phyloP scores from a whole-genome alignment of 2,797 vertebrate genomes.

The Poliocrania exsul region DNA sequence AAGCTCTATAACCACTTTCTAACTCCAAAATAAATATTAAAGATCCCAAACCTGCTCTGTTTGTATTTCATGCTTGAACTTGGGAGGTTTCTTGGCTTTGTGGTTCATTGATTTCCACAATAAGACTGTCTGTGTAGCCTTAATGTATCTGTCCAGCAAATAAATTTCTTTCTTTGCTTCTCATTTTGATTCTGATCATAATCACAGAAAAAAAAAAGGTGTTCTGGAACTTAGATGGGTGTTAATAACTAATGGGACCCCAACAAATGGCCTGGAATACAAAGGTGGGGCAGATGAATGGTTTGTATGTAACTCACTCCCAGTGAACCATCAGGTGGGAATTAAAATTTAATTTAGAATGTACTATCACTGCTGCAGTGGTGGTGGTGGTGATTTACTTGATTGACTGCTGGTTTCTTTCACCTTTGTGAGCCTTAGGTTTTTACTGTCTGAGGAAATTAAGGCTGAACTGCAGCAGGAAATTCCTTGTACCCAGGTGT shows the following conservation, averaged over 20 bases:
- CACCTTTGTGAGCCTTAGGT: constrained; percentile 80
- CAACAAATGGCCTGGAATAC: constrained; percentile 56
- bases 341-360: constrained; percentile 87
- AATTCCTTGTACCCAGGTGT: constrained; percentile 86
- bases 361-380: constrained; percentile 76
- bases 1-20: neutral
- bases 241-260: constrained; percentile 70
- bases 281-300: constrained; percentile 56
- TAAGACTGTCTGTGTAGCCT: neutral
- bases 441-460: constrained; percentile 87
- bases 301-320: constrained; percentile 74
- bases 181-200: constrained; percentile 43
- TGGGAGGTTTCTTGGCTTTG: neutral
- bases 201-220: neutral
- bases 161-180: neutral
- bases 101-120: neutral
- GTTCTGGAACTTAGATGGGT: constrained; percentile 9
- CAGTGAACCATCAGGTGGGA: constrained; percentile 79
- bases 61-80: neutral
- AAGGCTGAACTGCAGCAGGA: constrained; percentile 85
- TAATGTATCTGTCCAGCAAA: neutral
- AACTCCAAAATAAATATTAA: neutral
- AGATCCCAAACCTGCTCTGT: neutral
- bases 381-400: constrained; percentile 79
- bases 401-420: constrained; percentile 85